phyloP scores from a whole-genome alignment of 1,140 invertebrate genomes.

The Venturia canescens region DNA sequence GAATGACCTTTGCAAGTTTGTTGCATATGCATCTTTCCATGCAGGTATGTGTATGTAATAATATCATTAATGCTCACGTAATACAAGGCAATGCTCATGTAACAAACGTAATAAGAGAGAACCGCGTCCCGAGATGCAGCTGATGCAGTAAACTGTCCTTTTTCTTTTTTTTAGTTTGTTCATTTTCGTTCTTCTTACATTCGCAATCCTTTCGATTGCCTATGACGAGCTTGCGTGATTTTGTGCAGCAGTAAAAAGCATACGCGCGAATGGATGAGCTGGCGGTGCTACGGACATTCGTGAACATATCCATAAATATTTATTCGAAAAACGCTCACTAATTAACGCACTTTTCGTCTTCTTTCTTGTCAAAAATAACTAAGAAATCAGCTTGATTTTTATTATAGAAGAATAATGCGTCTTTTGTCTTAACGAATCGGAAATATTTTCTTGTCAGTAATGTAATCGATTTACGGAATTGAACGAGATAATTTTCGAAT shows the following conservation, averaged over 20 bases:
- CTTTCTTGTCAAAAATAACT: neutral
- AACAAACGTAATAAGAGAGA: neutral
- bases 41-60: neutral
- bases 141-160: neutral
- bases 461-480: too few species aligned
- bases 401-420: too few species aligned
- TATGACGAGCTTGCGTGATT: neutral
- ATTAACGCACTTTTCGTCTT: too few species aligned
- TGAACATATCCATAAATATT: too few species aligned
- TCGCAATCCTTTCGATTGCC: neutral
- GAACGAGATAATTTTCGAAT: too few species aligned
- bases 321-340: too few species aligned
- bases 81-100: neutral
- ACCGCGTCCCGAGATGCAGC: neutral
- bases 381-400: neutral
- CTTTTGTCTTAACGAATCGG: too few species aligned
- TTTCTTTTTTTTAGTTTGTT: neutral
- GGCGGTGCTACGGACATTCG: too few species aligned
- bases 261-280: too few species aligned
- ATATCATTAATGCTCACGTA: conserved; percentile 5
- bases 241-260: neutral
- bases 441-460: too few species aligned
- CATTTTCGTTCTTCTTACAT: neutral
- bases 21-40: neutral
- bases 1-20: neutral